Base-by-base conservation (phyloP, 37 sponge, comb jelly and placozoan genomes). In the Geodia barretti region DNA sequence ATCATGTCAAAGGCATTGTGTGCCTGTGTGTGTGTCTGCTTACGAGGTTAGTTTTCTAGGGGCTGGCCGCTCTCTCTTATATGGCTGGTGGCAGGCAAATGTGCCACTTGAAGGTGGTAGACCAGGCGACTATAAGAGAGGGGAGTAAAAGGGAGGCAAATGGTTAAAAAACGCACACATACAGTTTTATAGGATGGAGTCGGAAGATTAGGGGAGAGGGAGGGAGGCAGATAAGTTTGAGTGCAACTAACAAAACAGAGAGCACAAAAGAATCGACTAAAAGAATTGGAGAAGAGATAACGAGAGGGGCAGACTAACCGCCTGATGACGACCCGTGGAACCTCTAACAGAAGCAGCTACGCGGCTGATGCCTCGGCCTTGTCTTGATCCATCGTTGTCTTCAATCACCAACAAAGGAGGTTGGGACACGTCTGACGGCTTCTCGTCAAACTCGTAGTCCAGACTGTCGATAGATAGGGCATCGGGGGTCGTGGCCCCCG, bases 131-230 rank as follows among this genome's bases (percentile, higher is more conserved):
- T 23, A 21, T 34, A 72, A 38, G 21, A 38, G 30, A 70, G 68
- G 70, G n/a, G 68, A 41, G 64, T 63, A 65, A 63, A 25, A 60
- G 76, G 59, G 62, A 75, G 29, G 59, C 61, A 75, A 25, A 60
- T n/a, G n/a, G n/a, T n/a, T n/a, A n/a, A n/a, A n/a, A n/a, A n/a
- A n/a, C n/a, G n/a, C n/a, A n/a, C n/a, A n/a, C n/a, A n/a, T n/a
- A n/a, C n/a, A n/a, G n/a, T n/a, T n/a, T n/a, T n/a, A n/a, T n/a
- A n/a, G n/a, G n/a, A n/a, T n/a, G n/a, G n/a, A n/a, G n/a, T n/a
- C n/a, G n/a, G n/a, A n/a, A n/a, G n/a, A n/a, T n/a, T n/a, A n/a
- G n/a, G n/a, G n/a, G n/a, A n/a, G n/a, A n/a, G n/a, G n/a, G n/a
- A n/a, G n/a, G n/a, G n/a, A n/a, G n/a, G n/a, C n/a, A n/a, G n/a